Conservation (phyloP, 2,888 invertebrate genomes). For the Synanthedon formicaeformis region DNA sequence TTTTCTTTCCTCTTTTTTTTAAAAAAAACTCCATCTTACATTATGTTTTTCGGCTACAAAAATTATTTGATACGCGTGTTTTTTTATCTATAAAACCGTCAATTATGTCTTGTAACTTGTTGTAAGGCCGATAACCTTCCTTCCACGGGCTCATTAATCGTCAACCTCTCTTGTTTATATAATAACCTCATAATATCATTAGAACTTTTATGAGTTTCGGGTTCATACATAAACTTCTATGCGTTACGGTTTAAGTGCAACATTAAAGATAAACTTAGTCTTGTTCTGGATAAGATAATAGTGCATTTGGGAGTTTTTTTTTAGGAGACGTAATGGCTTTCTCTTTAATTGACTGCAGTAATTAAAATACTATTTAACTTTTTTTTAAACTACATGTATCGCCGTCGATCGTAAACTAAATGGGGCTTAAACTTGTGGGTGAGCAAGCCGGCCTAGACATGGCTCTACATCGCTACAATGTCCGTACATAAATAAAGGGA, state of each 20-base stretch:
- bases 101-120: constrained; percentile 11
- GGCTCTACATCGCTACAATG: background rate
- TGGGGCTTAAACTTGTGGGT: constrained; percentile 8
- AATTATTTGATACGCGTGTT: constrained; percentile 6
- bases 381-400: constrained; percentile 22
- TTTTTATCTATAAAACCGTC: constrained; percentile 10
- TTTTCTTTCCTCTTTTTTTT: too few species aligned
- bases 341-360: constrained; percentile 45
- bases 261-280: constrained; percentile 24
- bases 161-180: constrained; percentile 29
- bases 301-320: constrained; percentile 31
- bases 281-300: constrained; percentile 38
- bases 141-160: constrained; percentile 11
- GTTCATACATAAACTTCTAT: constrained; percentile 36
- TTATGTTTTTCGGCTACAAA: constrained; percentile 1
- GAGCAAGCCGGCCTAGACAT: background rate
- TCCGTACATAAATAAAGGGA: background rate
- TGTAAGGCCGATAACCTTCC: constrained; percentile 11
- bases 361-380: constrained; percentile 35
- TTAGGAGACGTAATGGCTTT: constrained; percentile 24
- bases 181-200: constrained; percentile 36
- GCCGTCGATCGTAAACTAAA: constrained; percentile 39
- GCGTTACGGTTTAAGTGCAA: constrained; percentile 27
- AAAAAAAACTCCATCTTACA: too few species aligned
- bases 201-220: constrained; percentile 27